Evolutionary conservation across 53 echinoderm and acorn worm genomes (phyloP), one percentile per base, ranked within the genome.

Genomic region (Zoroaster sp.): DNA sequence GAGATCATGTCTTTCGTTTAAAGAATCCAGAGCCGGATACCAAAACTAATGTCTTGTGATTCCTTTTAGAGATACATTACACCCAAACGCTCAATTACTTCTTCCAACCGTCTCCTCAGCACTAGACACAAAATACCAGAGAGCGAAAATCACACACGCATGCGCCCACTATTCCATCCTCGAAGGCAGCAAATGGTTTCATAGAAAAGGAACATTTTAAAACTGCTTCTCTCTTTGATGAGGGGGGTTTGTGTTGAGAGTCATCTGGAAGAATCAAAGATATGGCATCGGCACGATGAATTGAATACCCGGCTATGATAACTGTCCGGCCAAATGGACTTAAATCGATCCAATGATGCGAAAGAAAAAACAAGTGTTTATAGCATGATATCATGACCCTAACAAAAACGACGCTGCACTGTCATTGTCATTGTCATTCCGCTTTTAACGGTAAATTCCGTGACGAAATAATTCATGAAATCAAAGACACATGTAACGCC

Each of bases 311-410:
- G 63, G 21, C 63, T 59, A 28, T 25, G 63, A 28, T 25, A 59
- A 59, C 70, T 70, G 69, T 32, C 83, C 70, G 25, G 36, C 14
- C 69, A 17, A 44, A 70, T 83, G 69, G 44, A 83, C 70, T 83
- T 45, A 83, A 77, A 69, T 83, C 70, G 69, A 70, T 70, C 70
- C 69, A 31, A 6, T 34, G 75, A 75, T 75, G 75, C 75, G 75
- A 75, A 23, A 74, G 74, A 74, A 74, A 4, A 31, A 69, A 42
- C 25, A 12, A 1, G 44, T 25, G 28, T 30, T 0, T 23, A 23
- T 32, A 45, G 30, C 21, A 49, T 23, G 12, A 44, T 45, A 44
- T 25, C 23, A 75, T 45, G 46, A 44, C 7, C 75, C 37, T 17
- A 20, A 32, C 5, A 43, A 41, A 8, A 39, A 36, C 41, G 40